Conservation (phyloP, 2,797 vertebrate species). For the Allenopithecus nigroviridis region DNA sequence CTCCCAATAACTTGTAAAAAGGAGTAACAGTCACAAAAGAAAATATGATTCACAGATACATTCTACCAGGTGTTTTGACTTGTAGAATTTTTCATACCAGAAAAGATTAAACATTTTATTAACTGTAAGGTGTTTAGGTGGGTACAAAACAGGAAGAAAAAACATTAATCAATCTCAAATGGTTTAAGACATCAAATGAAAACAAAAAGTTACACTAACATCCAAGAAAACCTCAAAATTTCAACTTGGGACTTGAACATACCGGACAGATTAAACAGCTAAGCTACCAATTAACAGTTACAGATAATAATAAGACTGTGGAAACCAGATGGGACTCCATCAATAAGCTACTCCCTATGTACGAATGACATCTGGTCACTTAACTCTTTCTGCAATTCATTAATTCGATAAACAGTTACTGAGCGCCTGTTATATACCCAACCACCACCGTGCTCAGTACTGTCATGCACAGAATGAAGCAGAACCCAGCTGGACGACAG, state of each 20-base stretch:
- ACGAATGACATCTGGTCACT: constrained; percentile 7
- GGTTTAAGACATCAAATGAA: constrained; percentile 33
- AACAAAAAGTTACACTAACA: constrained; percentile 37
- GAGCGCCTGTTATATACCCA: neutral
- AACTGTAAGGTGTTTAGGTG: neutral
- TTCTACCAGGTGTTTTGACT: neutral
- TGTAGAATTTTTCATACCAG: neutral
- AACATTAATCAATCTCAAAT: neutral
- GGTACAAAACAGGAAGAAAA: neutral
- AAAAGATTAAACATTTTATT: constrained; percentile 31
- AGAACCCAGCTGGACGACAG: neutral
- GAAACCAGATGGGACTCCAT: neutral
- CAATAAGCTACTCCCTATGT: neutral
- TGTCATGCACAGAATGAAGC: neutral
- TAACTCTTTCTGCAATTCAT: neutral
- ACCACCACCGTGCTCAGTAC: neutral
- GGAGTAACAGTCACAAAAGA: constrained; percentile 17
- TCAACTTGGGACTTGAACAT: neutral
- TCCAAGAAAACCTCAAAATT: constrained; percentile 26
- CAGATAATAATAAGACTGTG: neutral
- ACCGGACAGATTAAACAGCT: neutral
- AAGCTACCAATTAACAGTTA: constrained; percentile 2
- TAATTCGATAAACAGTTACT: neutral
- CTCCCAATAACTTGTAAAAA: constrained; percentile 2
- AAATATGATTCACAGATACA: neutral